Evolutionary conservation across 2,113 vertebrate genomes (phyloP).

Genomic region (Oxygymnocypris stewartii): DNA sequence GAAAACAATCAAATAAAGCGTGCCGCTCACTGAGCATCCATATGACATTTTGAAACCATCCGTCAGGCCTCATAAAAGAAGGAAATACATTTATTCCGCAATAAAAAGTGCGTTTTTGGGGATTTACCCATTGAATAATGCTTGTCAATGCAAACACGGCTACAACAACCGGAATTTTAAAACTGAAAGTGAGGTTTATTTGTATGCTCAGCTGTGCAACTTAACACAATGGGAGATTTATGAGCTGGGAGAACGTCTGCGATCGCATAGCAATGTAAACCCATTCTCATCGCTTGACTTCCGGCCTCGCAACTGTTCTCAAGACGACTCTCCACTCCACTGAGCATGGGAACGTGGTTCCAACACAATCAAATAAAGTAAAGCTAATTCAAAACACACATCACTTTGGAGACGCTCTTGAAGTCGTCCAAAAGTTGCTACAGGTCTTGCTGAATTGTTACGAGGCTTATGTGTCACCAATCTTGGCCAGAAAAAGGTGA

Average conservation of each 20-base stretch:
- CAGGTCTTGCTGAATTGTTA: background rate
- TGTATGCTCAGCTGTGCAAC: slow-evolving; percentile 72
- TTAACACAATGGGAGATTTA: slow-evolving; percentile 61
- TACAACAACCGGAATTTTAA: slow-evolving; percentile 49
- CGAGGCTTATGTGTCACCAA: background rate
- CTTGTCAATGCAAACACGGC: slow-evolving; percentile 57
- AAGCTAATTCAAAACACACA: slow-evolving; percentile 39
- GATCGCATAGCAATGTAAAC: slow-evolving; percentile 63
- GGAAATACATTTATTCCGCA: slow-evolving; percentile 3
- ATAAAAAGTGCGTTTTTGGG: slow-evolving; percentile 45
- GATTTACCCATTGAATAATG: slow-evolving; percentile 59
- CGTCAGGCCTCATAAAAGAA: slow-evolving; percentile 15
- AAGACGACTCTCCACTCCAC: slow-evolving; percentile 56
- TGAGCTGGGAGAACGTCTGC: slow-evolving; percentile 63
- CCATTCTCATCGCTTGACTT: slow-evolving; percentile 59
- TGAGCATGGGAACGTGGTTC: slow-evolving; percentile 43
- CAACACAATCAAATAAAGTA: slow-evolving; percentile 46
- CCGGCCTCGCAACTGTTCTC: slow-evolving; percentile 67
- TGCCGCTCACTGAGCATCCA: background rate
- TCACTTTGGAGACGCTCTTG: background rate
- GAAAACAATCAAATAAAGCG: background rate
- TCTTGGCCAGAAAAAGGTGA: background rate
- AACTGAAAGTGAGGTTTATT: slow-evolving; percentile 65
- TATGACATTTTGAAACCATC: background rate
- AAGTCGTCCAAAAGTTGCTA: slow-evolving; percentile 15